Conservation (phyloP, 2,797 vertebrate genomes). For the Psittacula echo region DNA sequence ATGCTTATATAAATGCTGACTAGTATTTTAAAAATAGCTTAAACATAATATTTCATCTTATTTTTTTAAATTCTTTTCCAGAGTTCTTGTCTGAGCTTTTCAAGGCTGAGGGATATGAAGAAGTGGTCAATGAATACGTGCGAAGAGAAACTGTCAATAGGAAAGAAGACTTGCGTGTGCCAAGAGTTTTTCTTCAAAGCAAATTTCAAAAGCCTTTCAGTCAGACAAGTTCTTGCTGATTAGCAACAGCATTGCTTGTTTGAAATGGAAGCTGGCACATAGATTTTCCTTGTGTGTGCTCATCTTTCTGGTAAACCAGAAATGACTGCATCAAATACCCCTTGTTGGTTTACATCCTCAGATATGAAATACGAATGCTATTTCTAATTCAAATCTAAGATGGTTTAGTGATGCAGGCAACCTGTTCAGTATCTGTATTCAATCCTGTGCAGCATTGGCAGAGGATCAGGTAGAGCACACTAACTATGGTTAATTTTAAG, state of each 20-base stretch:
- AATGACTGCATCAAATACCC: not conserved
- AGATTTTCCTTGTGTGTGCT: not conserved
- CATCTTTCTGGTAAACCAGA: not conserved
- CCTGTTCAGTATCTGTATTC: not conserved
- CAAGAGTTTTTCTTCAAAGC: slow-evolving; percentile 94
- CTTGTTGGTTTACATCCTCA: not conserved
- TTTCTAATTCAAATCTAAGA: not conserved
- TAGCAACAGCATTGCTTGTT: not conserved
- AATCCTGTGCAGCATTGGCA: not conserved
- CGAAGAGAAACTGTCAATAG: slow-evolving; percentile 94
- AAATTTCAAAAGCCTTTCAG: slow-evolving; percentile 86
- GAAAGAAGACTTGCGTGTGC: slow-evolving; percentile 91
- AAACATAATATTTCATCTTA: not conserved
- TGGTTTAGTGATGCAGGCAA: not conserved
- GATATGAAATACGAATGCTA: not conserved
- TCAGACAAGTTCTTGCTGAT: slow-evolving; percentile 13
- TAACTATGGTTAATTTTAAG: not conserved
- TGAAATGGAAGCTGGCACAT: not conserved
- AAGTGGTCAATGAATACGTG: slow-evolving; percentile 88
- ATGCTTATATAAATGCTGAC: not conserved
- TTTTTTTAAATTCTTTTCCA: slow-evolving; percentile 64
- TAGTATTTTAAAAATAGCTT: slow-evolving; percentile 32
- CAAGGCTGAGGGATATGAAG: slow-evolving; percentile 79
- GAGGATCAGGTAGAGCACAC: not conserved
- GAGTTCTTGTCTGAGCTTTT: slow-evolving; percentile 89